Base-by-base conservation (phyloP, 2,888 invertebrate species). In the Nasonovia ribisnigri region DNA sequence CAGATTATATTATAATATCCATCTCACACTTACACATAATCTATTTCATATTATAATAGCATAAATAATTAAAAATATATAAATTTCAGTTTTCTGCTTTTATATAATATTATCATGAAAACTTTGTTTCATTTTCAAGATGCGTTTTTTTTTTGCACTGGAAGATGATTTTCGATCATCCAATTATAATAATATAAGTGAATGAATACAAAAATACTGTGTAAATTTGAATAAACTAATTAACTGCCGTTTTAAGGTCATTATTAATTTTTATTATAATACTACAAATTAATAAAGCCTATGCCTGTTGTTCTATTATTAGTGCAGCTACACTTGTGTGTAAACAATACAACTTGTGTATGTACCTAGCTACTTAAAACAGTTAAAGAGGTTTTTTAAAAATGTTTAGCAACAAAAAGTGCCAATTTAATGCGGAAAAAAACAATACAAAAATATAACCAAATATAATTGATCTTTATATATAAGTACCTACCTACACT, bases 181-280 rank as follows among this genome's bases (percentile, higher is more conserved):
- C n/a, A 87, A 36, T 51, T 51, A 46, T 24, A n/a, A 43, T 84
- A 26, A 84, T 26, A 13, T 87, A 46, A 46, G 16, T 51, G 48
- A 51, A 48, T 8, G 20, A 10, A 54, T 54, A 88, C 26, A 54
- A 54, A 42, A 88, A 57, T 42, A 42, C 16, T 26, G 26, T 57
- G 26, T 57, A 26, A 16, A 29, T 60, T 43, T 57, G 42, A 36
- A 57, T 60, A 60, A n/a, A 90, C 89, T 91, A 51, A 86, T 86
- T 46, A 91, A 60, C 57, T 91, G 43, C 1, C 54, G 42, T 86
- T 86, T 91, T 86, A 86, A 91, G 46, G 57, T 46, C n/a, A 36
- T 57, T 46, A 57, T 91, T 90, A n/a, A 29, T 11, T 43, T 84
- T 43, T 26, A 77, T 84, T 26, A 42, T 13, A n/a, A 91, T 24